phyloP scores from a whole-genome alignment of 2,797 vertebrate species.

The Echiichthys vipera region DNA sequence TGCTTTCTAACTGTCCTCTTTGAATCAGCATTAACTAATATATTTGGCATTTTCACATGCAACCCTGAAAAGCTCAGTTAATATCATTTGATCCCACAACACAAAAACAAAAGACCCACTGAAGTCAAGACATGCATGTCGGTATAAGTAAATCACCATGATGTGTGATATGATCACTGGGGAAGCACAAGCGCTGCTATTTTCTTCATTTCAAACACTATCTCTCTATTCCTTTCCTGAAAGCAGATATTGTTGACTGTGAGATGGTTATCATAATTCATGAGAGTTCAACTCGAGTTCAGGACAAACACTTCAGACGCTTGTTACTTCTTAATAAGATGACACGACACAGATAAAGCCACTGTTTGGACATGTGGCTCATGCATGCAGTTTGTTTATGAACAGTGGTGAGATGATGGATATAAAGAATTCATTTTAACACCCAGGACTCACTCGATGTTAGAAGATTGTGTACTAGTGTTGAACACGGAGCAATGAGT shows the following conservation, averaged over 20 bases:
- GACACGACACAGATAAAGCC: conserved; percentile 62
- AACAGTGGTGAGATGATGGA: conserved; percentile 39
- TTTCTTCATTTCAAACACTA: conserved; percentile 72
- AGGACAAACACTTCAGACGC: conserved; percentile 72
- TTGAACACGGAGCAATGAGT: conserved; percentile 40
- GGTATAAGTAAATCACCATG: conserved; percentile 69
- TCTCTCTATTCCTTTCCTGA: conserved; percentile 70
- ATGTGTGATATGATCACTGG: conserved; percentile 72
- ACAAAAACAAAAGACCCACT: conserved; percentile 66
- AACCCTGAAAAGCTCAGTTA: conserved; percentile 22
- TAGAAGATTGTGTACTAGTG: conserved; percentile 36
- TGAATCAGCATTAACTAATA: conserved; percentile 44
- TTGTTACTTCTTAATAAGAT: conserved; percentile 75
- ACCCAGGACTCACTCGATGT: conserved; percentile 38
- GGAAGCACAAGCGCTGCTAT: conserved; percentile 61
- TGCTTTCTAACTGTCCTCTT: conserved; percentile 15
- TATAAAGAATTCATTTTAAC: conserved; percentile 72
- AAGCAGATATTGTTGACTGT: conserved; percentile 74
- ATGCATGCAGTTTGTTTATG: conserved; percentile 47
- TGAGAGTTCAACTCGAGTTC: conserved; percentile 79
- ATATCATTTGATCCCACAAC: conserved; percentile 43
- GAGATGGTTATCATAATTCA: conserved; percentile 79
- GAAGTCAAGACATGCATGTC: conserved; percentile 53
- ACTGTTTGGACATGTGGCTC: conserved; percentile 67
- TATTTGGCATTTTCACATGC: conserved; percentile 33